Conservation (phyloP, 2,888 invertebrate species). For the Coelinius sp. region DNA sequence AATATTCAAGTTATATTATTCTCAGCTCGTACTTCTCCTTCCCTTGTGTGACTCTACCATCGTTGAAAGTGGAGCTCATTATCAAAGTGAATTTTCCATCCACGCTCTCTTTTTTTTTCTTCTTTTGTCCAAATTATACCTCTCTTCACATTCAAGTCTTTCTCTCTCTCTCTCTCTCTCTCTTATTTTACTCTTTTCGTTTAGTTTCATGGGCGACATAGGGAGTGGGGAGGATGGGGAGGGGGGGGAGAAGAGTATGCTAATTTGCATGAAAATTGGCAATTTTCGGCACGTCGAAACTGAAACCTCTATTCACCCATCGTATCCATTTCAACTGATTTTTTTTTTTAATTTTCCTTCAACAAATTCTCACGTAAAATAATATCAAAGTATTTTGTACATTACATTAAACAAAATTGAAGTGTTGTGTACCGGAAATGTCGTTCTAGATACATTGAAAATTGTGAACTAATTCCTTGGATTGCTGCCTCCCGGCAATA, state of each 20-base stretch:
- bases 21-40: constrained; percentile 25
- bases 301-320: not conserved
- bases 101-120: too few species aligned
- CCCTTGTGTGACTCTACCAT: not conserved
- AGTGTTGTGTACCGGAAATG: not conserved
- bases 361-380: not conserved
- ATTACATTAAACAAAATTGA: not conserved
- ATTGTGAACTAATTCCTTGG: not conserved
- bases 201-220: not conserved
- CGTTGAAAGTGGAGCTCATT: constrained; percentile 22
- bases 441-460: not conserved
- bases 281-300: not conserved
- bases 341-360: not conserved
- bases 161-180: not conserved
- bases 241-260: too few species aligned
- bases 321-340: not conserved
- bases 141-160: not conserved
- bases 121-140: constrained; percentile 16
- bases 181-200: not conserved
- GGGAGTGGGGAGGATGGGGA: too few species aligned
- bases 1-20: constrained; percentile 35
- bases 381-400: too few species aligned
- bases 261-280: constrained; percentile 8
- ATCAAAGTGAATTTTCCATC: constrained; percentile 27
- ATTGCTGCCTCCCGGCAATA: not conserved